Conservation (phyloP, 64 coral and sea anemone species). For the Montipora foliosa region DNA sequence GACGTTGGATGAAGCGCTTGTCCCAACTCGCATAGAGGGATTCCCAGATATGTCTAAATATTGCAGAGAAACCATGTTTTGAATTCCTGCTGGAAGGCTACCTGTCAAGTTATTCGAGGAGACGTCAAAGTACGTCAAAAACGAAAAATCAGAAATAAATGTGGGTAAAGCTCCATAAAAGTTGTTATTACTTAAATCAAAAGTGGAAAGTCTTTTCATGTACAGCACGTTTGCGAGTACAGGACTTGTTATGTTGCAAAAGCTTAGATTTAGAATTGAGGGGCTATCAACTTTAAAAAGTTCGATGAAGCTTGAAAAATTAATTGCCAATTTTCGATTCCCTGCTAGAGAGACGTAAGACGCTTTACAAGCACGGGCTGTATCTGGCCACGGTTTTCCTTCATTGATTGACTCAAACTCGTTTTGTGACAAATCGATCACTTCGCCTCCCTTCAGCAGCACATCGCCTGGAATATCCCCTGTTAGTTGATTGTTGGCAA, state of each 20-base stretch:
- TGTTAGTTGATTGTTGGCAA: conserved; percentile 39
- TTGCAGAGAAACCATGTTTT: too few relatives aligned
- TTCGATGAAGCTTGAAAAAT: conserved; percentile 30
- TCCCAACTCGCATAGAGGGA: too few relatives aligned
- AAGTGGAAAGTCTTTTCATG: background rate
- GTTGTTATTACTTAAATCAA: conserved; percentile 39
- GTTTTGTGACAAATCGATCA: conserved; percentile 62
- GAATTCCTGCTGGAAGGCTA: too few relatives aligned
- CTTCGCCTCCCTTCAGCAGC: background rate
- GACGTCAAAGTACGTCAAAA: conserved; percentile 1
- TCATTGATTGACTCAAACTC: conserved; percentile 28
- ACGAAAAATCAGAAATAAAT: conserved; percentile 6
- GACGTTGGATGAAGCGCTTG: too few relatives aligned
- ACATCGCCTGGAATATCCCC: conserved; percentile 28
- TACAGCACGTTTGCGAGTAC: conserved; percentile 7
- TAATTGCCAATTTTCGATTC: conserved; percentile 56
- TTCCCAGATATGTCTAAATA: too few relatives aligned
- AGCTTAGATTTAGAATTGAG: conserved; percentile 46
- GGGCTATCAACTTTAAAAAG: background rate
- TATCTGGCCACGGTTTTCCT: conserved; percentile 28
- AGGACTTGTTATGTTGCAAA: conserved; percentile 44
- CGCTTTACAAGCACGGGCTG: background rate
- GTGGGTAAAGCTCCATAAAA: conserved; percentile 31
- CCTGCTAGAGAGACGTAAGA: conserved; percentile 34
- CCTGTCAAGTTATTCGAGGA: too few relatives aligned